Evolutionary conservation across 2,113 vertebrate genomes (phyloP).

Genomic region (Lanius collurio): DNA sequence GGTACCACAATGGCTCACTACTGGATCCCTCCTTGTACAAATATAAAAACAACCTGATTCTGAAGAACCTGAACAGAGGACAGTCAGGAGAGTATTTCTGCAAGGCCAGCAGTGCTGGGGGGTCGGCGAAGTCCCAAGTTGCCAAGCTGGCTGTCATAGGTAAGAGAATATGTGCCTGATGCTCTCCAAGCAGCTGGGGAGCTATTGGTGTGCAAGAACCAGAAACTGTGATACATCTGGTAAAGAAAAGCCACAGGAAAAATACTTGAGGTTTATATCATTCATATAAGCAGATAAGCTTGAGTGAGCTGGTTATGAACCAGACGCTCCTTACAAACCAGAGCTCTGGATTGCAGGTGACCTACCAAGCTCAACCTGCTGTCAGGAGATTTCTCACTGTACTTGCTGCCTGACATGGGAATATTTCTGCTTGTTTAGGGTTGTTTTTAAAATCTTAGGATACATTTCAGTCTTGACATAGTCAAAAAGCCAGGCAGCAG

Average conservation of each 20-base stretch:
- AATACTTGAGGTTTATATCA: not conserved
- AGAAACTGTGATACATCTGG: not conserved
- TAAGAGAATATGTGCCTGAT: constrained; percentile 38
- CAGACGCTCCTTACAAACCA: not conserved
- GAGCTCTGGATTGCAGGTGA: not conserved
- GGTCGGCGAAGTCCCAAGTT: constrained; percentile 83
- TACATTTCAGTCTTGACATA: not conserved
- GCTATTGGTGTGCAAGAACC: not conserved
- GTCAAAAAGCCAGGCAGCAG: not conserved
- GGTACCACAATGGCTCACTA: constrained; percentile 91
- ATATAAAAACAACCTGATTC: constrained; percentile 82
- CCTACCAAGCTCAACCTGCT: not conserved
- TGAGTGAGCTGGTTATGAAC: not conserved
- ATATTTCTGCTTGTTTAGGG: not conserved
- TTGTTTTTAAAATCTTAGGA: not conserved
- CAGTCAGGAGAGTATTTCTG: constrained; percentile 92
- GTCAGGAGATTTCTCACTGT: not conserved
- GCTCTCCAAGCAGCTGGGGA: not conserved
- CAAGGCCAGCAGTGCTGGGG: constrained; percentile 85
- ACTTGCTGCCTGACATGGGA: not conserved
- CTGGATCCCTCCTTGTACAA: constrained; percentile 79
- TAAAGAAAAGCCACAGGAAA: not conserved
- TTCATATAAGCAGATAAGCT: not conserved
- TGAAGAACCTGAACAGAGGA: constrained; percentile 80
- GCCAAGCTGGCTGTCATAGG: constrained; percentile 86